These are phyloP conservation scores for Coelopa frigida DNA, from an alignment of 1,140 invertebrate genomes.

Conservation along the genomic window DNA sequence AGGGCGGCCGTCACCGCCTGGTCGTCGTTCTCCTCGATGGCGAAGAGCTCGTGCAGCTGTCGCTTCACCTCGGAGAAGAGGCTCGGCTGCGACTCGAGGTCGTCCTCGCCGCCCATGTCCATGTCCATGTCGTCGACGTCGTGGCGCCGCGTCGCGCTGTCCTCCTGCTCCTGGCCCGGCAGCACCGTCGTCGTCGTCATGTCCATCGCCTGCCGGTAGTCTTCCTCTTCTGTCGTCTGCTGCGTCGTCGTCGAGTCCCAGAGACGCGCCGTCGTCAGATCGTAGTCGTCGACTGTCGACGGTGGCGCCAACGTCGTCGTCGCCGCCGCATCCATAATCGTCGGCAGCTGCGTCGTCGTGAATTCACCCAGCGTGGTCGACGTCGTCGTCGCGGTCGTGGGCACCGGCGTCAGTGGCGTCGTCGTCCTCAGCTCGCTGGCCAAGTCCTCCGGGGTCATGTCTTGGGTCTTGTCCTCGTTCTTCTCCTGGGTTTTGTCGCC, in stretches of 20 bases:
- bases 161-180: not conserved
- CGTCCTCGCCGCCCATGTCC: constrained; percentile 26
- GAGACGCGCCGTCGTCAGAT: constrained; percentile 23
- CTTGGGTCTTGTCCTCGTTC: constrained; percentile 9
- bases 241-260: not conserved
- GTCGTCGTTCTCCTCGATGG: constrained; percentile 35
- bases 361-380: too few relatives aligned
- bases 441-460: constrained; percentile 15
- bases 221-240: not conserved
- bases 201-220: not conserved
- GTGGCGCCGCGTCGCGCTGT: constrained; percentile 35
- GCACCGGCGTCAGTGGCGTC: constrained; percentile 22
- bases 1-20: constrained; percentile 28
- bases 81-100: constrained; percentile 38
- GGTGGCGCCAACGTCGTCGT: constrained; percentile 21
- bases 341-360: constrained; percentile 25
- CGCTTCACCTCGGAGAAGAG: constrained; percentile 40
- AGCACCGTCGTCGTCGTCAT: not conserved
- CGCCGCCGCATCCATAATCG: not conserved
- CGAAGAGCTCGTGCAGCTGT: constrained; percentile 38
- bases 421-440: constrained; percentile 19
- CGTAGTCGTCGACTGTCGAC: constrained; percentile 28
- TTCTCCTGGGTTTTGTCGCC: not conserved
- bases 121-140: too few relatives aligned
- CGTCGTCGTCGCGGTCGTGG: not conserved